Percentiles rank a stretch among this genome's conserved stretches.
phyloP scores from a whole-genome alignment of 2,113 vertebrate species.

The Ictalurus punctatus region DNA sequence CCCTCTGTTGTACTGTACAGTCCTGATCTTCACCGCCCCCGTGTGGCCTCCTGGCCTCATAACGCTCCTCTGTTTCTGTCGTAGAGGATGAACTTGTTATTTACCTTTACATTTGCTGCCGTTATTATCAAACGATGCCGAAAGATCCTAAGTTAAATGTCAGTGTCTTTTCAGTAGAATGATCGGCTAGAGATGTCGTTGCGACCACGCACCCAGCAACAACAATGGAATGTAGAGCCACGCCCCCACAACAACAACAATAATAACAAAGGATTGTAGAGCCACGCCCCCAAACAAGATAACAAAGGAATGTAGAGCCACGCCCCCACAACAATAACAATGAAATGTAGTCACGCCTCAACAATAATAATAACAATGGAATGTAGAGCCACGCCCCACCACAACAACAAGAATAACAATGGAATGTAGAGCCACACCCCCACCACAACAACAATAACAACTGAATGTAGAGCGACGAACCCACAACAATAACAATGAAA shows the following conservation, averaged over 20 bases:
- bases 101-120: background rate
- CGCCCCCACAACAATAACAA: too few species aligned
- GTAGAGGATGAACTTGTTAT: background rate
- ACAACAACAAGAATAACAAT: too few species aligned
- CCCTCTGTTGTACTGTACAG: background rate
- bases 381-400: too few species aligned
- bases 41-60: background rate
- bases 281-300: background rate
- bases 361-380: too few species aligned
- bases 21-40: background rate
- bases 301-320: background rate
- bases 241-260: background rate
- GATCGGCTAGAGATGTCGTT: background rate
- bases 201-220: background rate
- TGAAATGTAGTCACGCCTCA: too few species aligned
- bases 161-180: background rate
- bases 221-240: background rate
- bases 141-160: background rate
- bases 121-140: background rate
- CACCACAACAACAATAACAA: too few species aligned
- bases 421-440: too few species aligned
- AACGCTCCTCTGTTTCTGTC: background rate
- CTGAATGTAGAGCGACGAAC: too few species aligned
- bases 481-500: too few species aligned
- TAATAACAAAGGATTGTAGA: background rate